These are phyloP conservation scores for Lordiphosa collinella DNA, from an alignment of 1,140 invertebrate genomes.

Conservation along the genomic window DNA sequence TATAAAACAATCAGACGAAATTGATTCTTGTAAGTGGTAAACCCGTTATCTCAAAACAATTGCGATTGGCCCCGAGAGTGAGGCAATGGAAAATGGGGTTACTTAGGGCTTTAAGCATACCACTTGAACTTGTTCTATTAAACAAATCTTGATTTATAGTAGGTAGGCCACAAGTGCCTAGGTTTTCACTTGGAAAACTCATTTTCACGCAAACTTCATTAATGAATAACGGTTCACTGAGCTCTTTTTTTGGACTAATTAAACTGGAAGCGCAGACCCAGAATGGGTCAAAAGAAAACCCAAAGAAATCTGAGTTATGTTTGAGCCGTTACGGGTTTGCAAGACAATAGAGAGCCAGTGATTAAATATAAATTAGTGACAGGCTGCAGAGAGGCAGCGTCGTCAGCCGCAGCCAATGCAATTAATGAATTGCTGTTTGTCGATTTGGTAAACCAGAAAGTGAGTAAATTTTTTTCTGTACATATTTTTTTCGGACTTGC, in stretches of 20 bases:
- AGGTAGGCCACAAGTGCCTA: too few species aligned
- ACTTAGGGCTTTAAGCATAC: too few species aligned
- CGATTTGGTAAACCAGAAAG: conserved; percentile 51
- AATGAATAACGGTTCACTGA: conserved; percentile 53
- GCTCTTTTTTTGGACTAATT: conserved; percentile 45
- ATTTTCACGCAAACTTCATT: conserved; percentile 47
- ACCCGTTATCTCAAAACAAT: too few species aligned
- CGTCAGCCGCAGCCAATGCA: conserved; percentile 37
- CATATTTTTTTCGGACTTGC: conserved; percentile 23
- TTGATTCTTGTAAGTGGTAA: neutral
- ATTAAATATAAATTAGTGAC: conserved; percentile 54
- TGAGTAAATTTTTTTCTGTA: conserved; percentile 44
- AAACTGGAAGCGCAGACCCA: conserved; percentile 26
- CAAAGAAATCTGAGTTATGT: conserved; percentile 1
- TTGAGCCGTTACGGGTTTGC: conserved; percentile 32
- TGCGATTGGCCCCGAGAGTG: too few species aligned
- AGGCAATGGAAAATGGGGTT: too few species aligned
- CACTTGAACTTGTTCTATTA: too few species aligned
- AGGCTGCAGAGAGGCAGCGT: conserved; percentile 26
- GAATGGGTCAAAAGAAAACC: conserved; percentile 27
- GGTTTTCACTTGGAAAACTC: too few species aligned
- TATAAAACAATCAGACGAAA: too few species aligned
- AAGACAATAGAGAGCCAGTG: conserved; percentile 47
- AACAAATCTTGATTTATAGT: too few species aligned
- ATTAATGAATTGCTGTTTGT: conserved; percentile 49